Percentiles rank a stretch among this genome's conserved stretches.
phyloP scores from a whole-genome alignment of 2,888 invertebrate species.

The Erebia epiphron region DNA sequence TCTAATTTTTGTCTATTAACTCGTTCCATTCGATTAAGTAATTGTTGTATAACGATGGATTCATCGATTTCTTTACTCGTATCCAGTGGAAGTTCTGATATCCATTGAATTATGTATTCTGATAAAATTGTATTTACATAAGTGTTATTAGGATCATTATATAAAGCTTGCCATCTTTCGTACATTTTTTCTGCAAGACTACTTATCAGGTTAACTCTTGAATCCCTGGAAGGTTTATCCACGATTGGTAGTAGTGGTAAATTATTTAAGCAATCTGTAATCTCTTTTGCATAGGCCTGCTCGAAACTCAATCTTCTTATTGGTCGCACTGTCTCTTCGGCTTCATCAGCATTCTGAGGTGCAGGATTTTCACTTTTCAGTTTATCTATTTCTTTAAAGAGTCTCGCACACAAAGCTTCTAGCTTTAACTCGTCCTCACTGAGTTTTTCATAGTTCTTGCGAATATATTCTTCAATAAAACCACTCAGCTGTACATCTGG shows the following conservation, averaged over 20 bases:
- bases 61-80: conserved; percentile 46
- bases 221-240: conserved; percentile 41
- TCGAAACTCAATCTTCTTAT: conserved; percentile 50
- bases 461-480: conserved; percentile 57
- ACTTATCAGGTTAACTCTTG: conserved; percentile 50
- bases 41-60: conserved; percentile 52
- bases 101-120: conserved; percentile 55
- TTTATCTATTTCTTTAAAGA: conserved; percentile 55
- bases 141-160: conserved; percentile 35
- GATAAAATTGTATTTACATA: conserved; percentile 45
- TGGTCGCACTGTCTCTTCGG: conserved; percentile 48
- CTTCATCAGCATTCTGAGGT: conserved; percentile 47
- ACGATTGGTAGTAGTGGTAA: conserved; percentile 52
- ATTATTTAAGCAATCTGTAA: conserved; percentile 62
- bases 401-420: conserved; percentile 56
- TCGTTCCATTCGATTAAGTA: conserved; percentile 54
- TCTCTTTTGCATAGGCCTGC: conserved; percentile 57
- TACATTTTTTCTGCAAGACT: conserved; percentile 56
- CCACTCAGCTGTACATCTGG: conserved; percentile 50
- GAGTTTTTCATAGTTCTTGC: conserved; percentile 51
- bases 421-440: conserved; percentile 56
- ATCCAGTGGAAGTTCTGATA: conserved; percentile 54
- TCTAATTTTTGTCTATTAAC: conserved; percentile 37
- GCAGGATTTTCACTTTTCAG: conserved; percentile 46
- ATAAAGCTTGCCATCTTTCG: conserved; percentile 42